Percentiles rank a stretch among this genome's conserved stretches.
Evolutionary conservation across 2,888 invertebrate genomes (phyloP).

Genomic region (Scaptomyza reducta): DNA sequence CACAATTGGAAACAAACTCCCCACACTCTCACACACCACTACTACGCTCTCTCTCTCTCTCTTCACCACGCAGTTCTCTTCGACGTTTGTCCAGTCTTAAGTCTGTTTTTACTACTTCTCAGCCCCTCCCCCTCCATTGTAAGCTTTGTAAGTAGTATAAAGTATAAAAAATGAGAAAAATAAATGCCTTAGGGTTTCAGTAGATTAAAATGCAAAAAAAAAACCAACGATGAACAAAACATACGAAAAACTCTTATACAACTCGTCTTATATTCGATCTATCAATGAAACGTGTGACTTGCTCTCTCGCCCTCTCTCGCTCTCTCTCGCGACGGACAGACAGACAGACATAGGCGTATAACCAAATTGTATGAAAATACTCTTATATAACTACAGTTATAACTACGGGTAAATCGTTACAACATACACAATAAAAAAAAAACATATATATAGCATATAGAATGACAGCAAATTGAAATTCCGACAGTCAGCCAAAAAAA

Average conservation of each 20-base stretch:
- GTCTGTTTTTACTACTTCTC: constrained; percentile 18
- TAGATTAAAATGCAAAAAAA: constrained; percentile 53
- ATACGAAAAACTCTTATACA: constrained; percentile 23
- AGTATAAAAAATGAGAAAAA: constrained; percentile 23
- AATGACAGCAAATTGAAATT: constrained; percentile 18
- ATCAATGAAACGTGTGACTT: constrained; percentile 49
- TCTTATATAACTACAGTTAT: constrained; percentile 61
- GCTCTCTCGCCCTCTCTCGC: constrained; percentile 14
- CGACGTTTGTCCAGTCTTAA: constrained; percentile 13
- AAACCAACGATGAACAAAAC: constrained; percentile 27
- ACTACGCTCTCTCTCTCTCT: constrained; percentile 21
- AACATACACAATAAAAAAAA: constrained; percentile 9
- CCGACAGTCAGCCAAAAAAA: constrained; percentile 48
- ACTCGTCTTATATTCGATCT: neutral
- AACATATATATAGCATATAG: constrained; percentile 8
- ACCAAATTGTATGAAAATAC: constrained; percentile 56
- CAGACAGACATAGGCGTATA: constrained; percentile 43
- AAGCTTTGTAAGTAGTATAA: constrained; percentile 31
- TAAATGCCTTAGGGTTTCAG: constrained; percentile 77
- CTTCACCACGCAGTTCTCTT: neutral
- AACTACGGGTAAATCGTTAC: constrained; percentile 68
- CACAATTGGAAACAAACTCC: constrained; percentile 25
- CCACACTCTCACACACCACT: too few relatives aligned
- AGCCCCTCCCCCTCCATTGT: neutral
- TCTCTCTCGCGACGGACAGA: neutral